Base-by-base conservation (phyloP, 2,113 vertebrate species). In the Micromys minutus region DNA sequence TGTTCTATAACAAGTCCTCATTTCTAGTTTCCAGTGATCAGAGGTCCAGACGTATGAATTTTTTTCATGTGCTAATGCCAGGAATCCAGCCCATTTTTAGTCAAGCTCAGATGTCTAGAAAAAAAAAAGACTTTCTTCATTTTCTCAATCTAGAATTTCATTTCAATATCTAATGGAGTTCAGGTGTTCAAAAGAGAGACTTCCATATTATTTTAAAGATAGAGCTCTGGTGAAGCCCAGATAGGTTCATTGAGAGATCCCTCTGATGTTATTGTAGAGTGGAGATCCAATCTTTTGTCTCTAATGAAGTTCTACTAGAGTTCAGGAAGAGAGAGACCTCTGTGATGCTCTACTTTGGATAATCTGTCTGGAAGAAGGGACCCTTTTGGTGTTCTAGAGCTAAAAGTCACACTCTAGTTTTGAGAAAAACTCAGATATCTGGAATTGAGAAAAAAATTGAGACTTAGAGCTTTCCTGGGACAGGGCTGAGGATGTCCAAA, bases 21-120 rank as follows among this genome's bases (percentile, higher is more conserved):
- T 8, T 4, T 31, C 11, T 34, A 11, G 2, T 7, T 19, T 55
- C n/a, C 0, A 0, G 0, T 11, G 47, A 13, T 69, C 39, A 74
- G 50, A 59, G 15, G 4, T 74, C 7, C 39, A 57, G 61, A 34
- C 15, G 4, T 31, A 15, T 13, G 5, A 21, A 7, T 36, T 34
- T 3, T 34, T n/a, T 89, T 52, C 36, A 71, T 21, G 4, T n/a
- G 63, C 8, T 15, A 36, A 36, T 63, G 5, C 4, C 6, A 29
- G 26, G 39, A 34, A 39, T 39, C 7, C n/a, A 75, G 3, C 7
- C 6, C 26, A 24, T 47, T 39, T 79, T 34, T 1, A 3, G 13
- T 39, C n/a, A 76, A 42, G 31, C 61, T 79, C 12, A 31, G 10
- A 16, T 31, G 39, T 57, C n/a, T 21, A 45, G 12, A 36, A 63